Evolutionary conservation across 2,113 vertebrate species (phyloP), one percentile per base, ranked within the genome.

Genomic region (Gasterosteus aculeatus): DNA sequence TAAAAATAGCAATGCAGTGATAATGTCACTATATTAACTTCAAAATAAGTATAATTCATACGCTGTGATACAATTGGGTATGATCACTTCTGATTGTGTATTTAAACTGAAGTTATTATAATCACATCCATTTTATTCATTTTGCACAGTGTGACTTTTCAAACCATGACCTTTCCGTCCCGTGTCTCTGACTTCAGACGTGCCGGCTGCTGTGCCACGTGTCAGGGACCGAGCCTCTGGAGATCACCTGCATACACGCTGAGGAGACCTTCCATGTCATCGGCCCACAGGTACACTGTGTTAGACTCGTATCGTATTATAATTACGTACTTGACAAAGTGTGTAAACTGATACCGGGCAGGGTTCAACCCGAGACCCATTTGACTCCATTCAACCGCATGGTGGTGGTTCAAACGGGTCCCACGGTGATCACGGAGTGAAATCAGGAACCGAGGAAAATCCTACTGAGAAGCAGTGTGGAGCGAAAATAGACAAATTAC

Each of bases 251-350:
- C 59, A 88, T 97, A 75, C 98, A 99, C 5, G 98, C 98, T 22
- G 97, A 98, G 88, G 97, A 99, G 81, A 98, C 98, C 26, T 99
- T 99, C 90, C 96, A 96, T 75, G 98, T 98, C 83, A 98, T 98
- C 67, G 98, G 97, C 53, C 97, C 97, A 57, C 98, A 99, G 97
- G 98, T 99, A 95, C 11, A 19, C 67, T n/a, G 75, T 12, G 11
- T 29, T 46, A 1, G 11, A 70, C 67, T 42, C 10, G n/a, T 41
- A 6, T 7, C 4, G 6, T 38, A 7, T 38, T 7, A 38, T 7
- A 38, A 38, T 38, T 38, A 6, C 35, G 35, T 7, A 38, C 35
- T 19, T 80, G 46, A 69, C n/a, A 59, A 70, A 35, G 14, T 59
- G 31, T 46, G 7, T 10, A 33, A 56, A 5, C 22, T 29, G 22